phyloP scores from a whole-genome alignment of 2,797 vertebrate genomes.

The Sebastes diaconus region DNA sequence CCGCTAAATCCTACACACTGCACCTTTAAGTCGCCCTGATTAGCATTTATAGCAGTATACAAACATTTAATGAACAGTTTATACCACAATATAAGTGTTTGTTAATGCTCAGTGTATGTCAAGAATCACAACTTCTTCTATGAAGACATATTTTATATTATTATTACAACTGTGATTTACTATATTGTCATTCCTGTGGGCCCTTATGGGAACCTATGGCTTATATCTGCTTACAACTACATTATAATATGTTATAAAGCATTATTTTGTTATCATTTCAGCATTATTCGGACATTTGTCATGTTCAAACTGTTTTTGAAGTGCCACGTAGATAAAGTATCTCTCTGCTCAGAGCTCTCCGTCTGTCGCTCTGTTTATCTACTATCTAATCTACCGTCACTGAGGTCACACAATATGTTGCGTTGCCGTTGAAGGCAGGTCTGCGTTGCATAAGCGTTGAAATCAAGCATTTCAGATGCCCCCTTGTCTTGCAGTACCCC shows the following conservation, averaged over 20 bases:
- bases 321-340: background rate
- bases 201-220: background rate
- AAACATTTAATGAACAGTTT: background rate
- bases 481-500: conserved; percentile 82
- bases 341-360: background rate
- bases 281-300: background rate
- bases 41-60: background rate
- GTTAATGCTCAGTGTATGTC: background rate
- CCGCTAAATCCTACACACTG: background rate
- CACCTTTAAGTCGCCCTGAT: background rate
- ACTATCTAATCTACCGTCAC: background rate
- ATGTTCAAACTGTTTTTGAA: background rate
- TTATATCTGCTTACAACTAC: background rate
- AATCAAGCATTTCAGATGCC: conserved; percentile 21
- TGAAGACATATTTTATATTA: background rate
- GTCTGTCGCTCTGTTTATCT: background rate
- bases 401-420: background rate
- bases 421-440: background rate
- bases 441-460: background rate
- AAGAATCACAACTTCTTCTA: background rate
- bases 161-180: background rate
- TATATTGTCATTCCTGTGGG: background rate
- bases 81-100: background rate
- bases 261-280: background rate
- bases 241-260: background rate